Evolutionary conservation across 1,140 invertebrate species (phyloP), one percentile per base, ranked within the genome.

Genomic region (Bombus cullumanus): DNA sequence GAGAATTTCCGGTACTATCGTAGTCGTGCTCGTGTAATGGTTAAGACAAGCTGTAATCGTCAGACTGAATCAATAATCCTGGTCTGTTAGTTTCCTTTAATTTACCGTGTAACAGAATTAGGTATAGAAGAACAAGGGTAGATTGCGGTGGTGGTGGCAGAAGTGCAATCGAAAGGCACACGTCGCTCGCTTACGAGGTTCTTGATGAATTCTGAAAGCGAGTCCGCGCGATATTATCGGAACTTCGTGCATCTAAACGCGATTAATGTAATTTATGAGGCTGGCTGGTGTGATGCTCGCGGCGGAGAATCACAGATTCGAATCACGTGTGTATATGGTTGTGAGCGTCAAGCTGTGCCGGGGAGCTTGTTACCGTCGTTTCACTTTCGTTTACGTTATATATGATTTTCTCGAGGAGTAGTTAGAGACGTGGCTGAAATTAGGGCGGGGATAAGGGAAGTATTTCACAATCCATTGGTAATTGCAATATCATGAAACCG

Each of bases 1-100:
- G 86, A 68, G 85, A 86, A 87, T 88, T 88, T 85, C 59, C 68
- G 57, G 22, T 43, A 41, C 28, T 88, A 90, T 84, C 75, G 66
- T 41, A 78, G 34, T 62, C 85, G 81, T 73, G 69, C 57, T 47
- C 78, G 59, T 72, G 86, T 64, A 81, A 81, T 57, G 57, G 72
- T 85, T 81, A 81, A 85, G 78, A 76, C 81, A 68, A 76, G 72
- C 80, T 59, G 80, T 81, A 81, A 81, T 81, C 69, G 80, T 83
- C 81, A 37, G 62, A 8, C 39, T 47, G 39, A 68, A 83, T 83
- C 81, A 68, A 83, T 76, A 76, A 81, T 31, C 66, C 6, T 34
- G 5, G 64, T 4, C 79, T 43, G 78, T 68, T 68, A 39, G 64
- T 71, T 57, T 41, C 68, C 68, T 81, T 81, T 81, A 59, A 81